phyloP scores from a whole-genome alignment of 2,888 invertebrate genomes.

The Drosophila flavopinicola region DNA sequence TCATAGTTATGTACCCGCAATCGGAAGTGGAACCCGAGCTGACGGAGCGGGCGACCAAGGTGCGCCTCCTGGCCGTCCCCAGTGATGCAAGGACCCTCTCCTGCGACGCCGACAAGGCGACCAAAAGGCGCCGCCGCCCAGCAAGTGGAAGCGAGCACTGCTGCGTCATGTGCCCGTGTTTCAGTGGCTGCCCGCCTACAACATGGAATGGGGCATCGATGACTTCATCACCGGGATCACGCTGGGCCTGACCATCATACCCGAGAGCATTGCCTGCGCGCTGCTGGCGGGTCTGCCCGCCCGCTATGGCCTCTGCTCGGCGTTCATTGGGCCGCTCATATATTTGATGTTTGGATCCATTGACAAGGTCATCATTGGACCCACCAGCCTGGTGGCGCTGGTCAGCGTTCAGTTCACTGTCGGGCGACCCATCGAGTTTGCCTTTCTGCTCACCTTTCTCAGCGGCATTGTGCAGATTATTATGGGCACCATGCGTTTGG shows the following conservation, averaged over 20 bases:
- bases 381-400: conserved; percentile 92
- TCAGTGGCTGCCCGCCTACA: conserved; percentile 81
- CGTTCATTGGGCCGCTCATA: conserved; percentile 94
- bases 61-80: conserved; percentile 36
- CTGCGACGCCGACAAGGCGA: conserved; percentile 2
- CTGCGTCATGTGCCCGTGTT: conserved; percentile 69
- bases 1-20: conserved; percentile 62
- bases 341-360: conserved; percentile 95
- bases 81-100: conserved; percentile 6
- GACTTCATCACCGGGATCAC: conserved; percentile 95
- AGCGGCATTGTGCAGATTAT: conserved; percentile 91
- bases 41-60: conserved; percentile 49
- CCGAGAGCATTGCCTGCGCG: conserved; percentile 97
- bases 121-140: conserved; percentile 16
- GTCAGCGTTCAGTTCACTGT: conserved; percentile 91
- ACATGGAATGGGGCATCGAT: conserved; percentile 86
- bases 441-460: conserved; percentile 91
- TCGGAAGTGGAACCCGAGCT: conserved; percentile 44
- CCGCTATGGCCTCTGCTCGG: conserved; percentile 96
- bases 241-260: conserved; percentile 95
- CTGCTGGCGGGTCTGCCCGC: conserved; percentile 92
- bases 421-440: conserved; percentile 89
- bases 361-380: conserved; percentile 92
- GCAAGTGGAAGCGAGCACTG: conserved; percentile 58
- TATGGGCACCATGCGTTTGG: conserved; percentile 91